phyloP scores from a whole-genome alignment of 2,888 invertebrate species.

The Branchipolynoe longqiensis region DNA sequence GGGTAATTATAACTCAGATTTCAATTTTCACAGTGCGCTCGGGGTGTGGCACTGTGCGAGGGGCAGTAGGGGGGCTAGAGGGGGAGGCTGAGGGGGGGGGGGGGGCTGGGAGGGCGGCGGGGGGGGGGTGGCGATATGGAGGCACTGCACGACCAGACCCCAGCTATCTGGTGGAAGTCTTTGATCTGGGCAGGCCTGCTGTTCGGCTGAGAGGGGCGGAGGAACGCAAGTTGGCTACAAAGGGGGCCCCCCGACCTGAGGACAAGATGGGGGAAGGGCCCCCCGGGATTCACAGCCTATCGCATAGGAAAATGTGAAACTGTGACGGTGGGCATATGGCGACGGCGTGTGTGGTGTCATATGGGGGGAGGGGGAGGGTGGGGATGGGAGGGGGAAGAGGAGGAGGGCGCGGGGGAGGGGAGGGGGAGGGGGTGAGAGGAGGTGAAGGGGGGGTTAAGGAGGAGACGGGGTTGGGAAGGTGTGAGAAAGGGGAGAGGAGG shows the following conservation, averaged over 20 bases:
- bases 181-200: not conserved
- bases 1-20: conserved; percentile 45
- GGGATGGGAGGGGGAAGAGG: no score
- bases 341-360: no score
- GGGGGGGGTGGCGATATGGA: not conserved
- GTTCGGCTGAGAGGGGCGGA: not conserved
- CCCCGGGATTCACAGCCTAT: conserved; percentile 5
- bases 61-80: not conserved
- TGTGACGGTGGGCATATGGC: not conserved
- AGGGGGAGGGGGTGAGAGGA: no score
- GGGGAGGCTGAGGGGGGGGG: not conserved
- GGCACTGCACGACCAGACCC: no score
- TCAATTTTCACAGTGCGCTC: conserved; percentile 13
- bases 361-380: no score
- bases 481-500: no score
- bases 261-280: conserved; percentile 45
- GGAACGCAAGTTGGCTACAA: not conserved
- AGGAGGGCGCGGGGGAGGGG: no score
- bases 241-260: not conserved
- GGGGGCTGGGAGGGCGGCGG: not conserved
- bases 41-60: conserved; percentile 4
- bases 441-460: no score
- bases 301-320: not conserved
- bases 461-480: no score
- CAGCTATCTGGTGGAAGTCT: not conserved